A percentile compares a stretch with the other conserved stretches of the same genome.
These are phyloP conservation scores for Anagyrus pseudococci DNA, from an alignment of 2,888 invertebrate species.

Conservation along the genomic window DNA sequence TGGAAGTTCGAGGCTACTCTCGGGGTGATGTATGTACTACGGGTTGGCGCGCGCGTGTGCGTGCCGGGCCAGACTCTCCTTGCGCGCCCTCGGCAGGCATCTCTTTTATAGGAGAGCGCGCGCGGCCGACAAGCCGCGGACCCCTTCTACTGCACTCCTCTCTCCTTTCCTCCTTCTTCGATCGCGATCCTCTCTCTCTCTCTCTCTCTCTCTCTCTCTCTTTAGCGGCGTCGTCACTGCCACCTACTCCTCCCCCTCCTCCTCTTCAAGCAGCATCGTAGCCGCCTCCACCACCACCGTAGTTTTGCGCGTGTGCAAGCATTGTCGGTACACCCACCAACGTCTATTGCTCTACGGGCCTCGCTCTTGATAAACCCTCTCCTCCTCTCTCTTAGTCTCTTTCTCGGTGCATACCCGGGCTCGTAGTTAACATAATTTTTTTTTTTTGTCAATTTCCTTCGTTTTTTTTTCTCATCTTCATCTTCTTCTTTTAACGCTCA, in stretches of 20 bases:
- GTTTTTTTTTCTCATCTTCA: too few species aligned
- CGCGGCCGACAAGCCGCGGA: background rate
- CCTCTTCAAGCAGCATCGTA: too few species aligned
- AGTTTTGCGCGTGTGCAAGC: too few species aligned
- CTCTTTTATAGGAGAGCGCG: slow-evolving; percentile 23
- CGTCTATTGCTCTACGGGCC: background rate
- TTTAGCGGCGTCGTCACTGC: too few species aligned
- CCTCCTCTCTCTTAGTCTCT: background rate
- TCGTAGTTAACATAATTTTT: too few species aligned
- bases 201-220: background rate
- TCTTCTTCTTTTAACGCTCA: too few species aligned
- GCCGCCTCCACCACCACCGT: too few species aligned
- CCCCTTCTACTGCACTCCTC: background rate
- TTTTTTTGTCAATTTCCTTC: too few species aligned
- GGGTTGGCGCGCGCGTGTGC: too few species aligned
- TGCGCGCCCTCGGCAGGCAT: slow-evolving; percentile 4
- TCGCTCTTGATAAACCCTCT: background rate
- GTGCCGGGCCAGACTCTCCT: slow-evolving; percentile 9
- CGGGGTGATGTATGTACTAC: too few species aligned
- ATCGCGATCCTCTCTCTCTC: background rate
- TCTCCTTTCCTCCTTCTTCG: slow-evolving; percentile 2
- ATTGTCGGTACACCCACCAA: background rate
- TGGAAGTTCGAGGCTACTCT: too few species aligned
- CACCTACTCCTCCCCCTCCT: background rate
- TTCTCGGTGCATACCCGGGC: too few species aligned